Evolutionary conservation across 2,888 invertebrate genomes (phyloP).

Genomic region (Plemyria rubiginata): DNA sequence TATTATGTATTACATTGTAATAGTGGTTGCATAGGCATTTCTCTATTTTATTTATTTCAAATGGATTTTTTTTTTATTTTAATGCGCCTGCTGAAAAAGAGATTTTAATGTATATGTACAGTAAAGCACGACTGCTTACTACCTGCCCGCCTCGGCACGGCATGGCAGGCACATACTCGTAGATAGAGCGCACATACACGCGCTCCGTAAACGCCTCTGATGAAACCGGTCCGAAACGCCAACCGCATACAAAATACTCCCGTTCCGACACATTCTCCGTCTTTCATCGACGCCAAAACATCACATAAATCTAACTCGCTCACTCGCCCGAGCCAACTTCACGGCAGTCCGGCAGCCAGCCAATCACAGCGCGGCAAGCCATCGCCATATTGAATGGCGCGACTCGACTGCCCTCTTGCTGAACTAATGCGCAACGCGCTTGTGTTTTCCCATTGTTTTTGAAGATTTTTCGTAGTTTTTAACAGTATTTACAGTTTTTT

Average conservation of each 20-base stretch:
- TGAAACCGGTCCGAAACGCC: conserved; percentile 76
- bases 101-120: background rate
- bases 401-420: conserved; percentile 70
- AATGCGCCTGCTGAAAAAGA: background rate
- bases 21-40: too few relatives aligned
- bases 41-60: too few relatives aligned
- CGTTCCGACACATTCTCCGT: conserved; percentile 77
- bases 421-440: conserved; percentile 64
- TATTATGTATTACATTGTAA: too few relatives aligned
- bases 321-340: conserved; percentile 75
- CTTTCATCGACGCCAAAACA: conserved; percentile 79
- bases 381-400: conserved; percentile 82
- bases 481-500: conserved; percentile 50
- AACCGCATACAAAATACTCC: conserved; percentile 79
- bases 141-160: conserved; percentile 76
- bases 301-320: conserved; percentile 81
- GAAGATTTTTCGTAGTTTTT: conserved; percentile 66
- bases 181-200: conserved; percentile 72
- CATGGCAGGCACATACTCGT: too few relatives aligned
- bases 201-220: conserved; percentile 79
- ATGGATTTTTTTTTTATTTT: too few relatives aligned
- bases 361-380: conserved; percentile 65
- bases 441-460: conserved; percentile 73
- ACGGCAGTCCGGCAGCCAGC: conserved; percentile 59
- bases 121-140: conserved; percentile 45